Base-by-base conservation (phyloP, 2,888 invertebrate species). In the Julus scandinavius region DNA sequence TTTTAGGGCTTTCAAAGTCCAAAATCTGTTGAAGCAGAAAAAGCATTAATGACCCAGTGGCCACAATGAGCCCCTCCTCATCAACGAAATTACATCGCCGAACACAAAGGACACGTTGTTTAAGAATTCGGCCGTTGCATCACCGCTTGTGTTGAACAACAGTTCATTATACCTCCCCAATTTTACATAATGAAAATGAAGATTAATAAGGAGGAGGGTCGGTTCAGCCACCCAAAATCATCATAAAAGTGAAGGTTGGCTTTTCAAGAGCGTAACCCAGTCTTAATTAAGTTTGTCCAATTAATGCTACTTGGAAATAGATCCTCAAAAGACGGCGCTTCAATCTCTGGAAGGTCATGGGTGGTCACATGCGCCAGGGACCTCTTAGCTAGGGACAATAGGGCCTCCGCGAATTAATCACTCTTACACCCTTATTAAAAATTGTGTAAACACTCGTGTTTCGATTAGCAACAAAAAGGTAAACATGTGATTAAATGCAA, bases 21-120 rank as follows among this genome's bases (percentile, higher is more conserved):
- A n/a, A n/a, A n/a, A n/a, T n/a, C n/a, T n/a, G n/a, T n/a, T n/a
- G 2, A 50, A 50, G 9, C 7, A 50, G 13, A 63, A 63, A 63
- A 63, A n/a, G 2, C 63, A 63, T 63, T 63, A 63, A 63, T 63
- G 63, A 63, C 63, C n/a, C 63, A 63, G 63, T 63, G 63, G 63
- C n/a, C 63, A 63, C 63, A 63, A 63, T 63, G 63, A n/a, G 63
- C n/a, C n/a, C n/a, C 63, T 63, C 63, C 63, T 63, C 63, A n/a
- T 63, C 63, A 63, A 5, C 63, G n/a, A 63, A 63, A 63, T 63
- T 63, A 58, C 17, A 6, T 20, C 63, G 5, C n/a, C 63, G 63
- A 63, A 17, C 63, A 63, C 63, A 63, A 63, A 63, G 63, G 63
- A 63, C 13, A 63, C 20, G 20, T 63, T 63, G 63, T 63, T 63